These are phyloP conservation scores for Heliothis subflexa DNA, from an alignment of 1,140 invertebrate species.

Conservation along the genomic window DNA sequence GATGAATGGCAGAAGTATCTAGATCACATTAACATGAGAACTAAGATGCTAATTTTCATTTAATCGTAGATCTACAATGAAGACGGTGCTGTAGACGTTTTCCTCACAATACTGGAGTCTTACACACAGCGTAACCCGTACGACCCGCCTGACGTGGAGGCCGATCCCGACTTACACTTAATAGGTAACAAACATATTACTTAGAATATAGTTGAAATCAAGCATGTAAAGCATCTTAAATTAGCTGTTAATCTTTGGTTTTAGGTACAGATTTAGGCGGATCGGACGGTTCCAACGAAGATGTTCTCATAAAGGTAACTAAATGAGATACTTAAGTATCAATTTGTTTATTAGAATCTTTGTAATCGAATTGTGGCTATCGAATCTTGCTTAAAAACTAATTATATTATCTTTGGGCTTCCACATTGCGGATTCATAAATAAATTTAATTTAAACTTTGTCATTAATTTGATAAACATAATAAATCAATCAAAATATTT, in stretches of 20 bases:
- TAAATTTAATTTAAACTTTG: no score
- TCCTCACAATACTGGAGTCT: slow-evolving; percentile 76
- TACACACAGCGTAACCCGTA: slow-evolving; percentile 68
- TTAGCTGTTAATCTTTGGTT: neutral
- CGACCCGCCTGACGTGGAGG: slow-evolving; percentile 59
- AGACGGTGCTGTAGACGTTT: slow-evolving; percentile 72
- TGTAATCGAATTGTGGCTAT: no score
- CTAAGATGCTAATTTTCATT: no score
- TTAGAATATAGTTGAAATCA: no score
- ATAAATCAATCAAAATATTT: neutral
- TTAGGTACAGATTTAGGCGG: slow-evolving; percentile 83
- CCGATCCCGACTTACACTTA: slow-evolving; percentile 72
- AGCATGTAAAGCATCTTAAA: neutral
- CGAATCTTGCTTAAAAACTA: no score
- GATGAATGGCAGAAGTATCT: no score
- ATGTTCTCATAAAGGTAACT: slow-evolving; percentile 89
- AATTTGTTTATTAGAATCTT: no score
- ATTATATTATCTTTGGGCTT: no score
- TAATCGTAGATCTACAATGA: slow-evolving; percentile 72
- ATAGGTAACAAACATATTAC: slow-evolving; percentile 62
- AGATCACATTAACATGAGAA: no score
- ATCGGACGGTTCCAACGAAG: slow-evolving; percentile 87
- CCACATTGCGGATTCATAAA: no score
- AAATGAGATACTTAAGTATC: neutral
- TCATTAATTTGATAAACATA: no score